A percentile compares a stretch with the other conserved stretches of the same genome.
phyloP scores from a whole-genome alignment of 2,113 vertebrate genomes.

The Ondatra zibethicus region DNA sequence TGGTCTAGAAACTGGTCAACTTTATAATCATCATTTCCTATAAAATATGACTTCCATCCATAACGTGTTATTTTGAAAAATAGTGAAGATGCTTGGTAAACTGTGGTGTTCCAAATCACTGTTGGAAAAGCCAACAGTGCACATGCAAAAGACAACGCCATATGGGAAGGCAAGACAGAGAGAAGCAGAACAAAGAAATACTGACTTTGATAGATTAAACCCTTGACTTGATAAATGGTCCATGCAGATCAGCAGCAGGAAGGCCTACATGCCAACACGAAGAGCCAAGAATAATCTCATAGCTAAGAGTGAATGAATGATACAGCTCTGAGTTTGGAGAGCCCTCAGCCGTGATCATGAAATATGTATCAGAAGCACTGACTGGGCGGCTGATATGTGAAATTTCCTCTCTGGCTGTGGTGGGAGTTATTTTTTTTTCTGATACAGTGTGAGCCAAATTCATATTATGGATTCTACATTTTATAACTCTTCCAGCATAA shows the following conservation, averaged over 20 bases:
- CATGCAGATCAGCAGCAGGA: conserved; percentile 71
- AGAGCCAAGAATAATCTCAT: conserved; percentile 77
- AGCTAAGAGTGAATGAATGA: conserved; percentile 75
- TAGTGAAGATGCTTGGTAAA: conserved; percentile 41
- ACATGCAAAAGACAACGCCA: not conserved
- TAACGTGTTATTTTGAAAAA: conserved; percentile 29
- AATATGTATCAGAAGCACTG: conserved; percentile 75
- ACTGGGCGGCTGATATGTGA: conserved; percentile 58
- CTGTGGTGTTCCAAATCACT: not conserved
- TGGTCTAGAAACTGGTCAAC: conserved; percentile 46
- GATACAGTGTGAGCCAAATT: conserved; percentile 50
- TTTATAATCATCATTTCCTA: conserved; percentile 18
- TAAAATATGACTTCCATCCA: conserved; percentile 30
- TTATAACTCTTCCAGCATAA: conserved; percentile 72
- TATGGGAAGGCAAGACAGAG: conserved; percentile 61
- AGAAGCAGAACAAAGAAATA: conserved; percentile 60
- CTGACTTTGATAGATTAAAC: conserved; percentile 76
- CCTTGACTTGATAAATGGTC: conserved; percentile 73
- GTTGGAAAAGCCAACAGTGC: conserved; percentile 25
- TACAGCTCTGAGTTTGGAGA: conserved; percentile 67
- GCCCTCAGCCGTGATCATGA: conserved; percentile 72
- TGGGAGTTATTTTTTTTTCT: conserved; percentile 74
- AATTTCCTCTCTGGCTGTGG: conserved; percentile 70
- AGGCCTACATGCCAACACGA: conserved; percentile 65
- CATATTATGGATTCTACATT: conserved; percentile 70